Evolutionary conservation across 2,797 vertebrate species (phyloP).

Genomic region (Heterohyrax brucei): DNA sequence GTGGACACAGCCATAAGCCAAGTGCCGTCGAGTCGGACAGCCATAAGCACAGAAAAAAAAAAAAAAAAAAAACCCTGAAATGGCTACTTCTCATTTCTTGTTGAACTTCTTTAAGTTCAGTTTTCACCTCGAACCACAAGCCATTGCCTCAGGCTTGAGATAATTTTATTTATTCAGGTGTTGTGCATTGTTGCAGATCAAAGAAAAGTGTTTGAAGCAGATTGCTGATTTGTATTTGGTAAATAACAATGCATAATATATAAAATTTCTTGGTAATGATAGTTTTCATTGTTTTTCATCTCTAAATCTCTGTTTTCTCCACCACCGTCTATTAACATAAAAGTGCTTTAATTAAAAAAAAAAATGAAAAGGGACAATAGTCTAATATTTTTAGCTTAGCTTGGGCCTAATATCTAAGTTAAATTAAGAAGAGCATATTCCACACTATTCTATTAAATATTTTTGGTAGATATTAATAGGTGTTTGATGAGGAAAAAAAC

Average conservation of each 20-base stretch:
- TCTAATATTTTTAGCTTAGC: not conserved
- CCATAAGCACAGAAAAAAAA: too few species aligned
- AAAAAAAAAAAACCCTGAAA: constrained; percentile 55
- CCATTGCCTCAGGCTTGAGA: not conserved
- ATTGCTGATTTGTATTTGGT: not conserved
- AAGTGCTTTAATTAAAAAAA: not conserved
- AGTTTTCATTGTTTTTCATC: constrained; percentile 46
- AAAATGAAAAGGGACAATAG: not conserved
- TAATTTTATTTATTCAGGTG: not conserved
- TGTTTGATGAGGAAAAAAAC: not conserved
- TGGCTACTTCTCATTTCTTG: constrained; percentile 54
- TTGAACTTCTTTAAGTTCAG: constrained; percentile 63
- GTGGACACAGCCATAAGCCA: constrained; percentile 20
- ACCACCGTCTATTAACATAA: not conserved
- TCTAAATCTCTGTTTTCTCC: not conserved
- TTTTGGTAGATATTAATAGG: not conserved
- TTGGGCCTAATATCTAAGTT: not conserved
- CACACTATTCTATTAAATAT: not conserved
- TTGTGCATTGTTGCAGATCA: not conserved
- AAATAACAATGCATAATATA: not conserved
- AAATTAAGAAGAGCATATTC: not conserved
- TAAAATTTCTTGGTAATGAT: not conserved
- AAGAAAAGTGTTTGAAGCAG: not conserved
- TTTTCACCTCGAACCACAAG: constrained; percentile 26
- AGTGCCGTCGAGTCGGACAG: too few species aligned